Conservation (phyloP, 1,140 invertebrate genomes). For the Aphelinus atriplicis region DNA sequence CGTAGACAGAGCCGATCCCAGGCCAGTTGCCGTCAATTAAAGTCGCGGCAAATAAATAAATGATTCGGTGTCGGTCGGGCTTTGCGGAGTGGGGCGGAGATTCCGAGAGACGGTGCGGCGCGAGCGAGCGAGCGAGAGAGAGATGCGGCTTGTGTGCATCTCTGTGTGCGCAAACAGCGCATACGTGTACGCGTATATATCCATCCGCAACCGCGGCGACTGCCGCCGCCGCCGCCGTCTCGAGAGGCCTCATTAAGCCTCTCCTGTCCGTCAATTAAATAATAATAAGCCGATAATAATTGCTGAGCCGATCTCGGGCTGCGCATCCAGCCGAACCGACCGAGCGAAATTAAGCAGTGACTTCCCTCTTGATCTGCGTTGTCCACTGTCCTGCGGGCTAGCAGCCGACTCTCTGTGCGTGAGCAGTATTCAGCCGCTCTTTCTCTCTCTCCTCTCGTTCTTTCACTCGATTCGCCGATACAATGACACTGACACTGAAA, state of each 20-base stretch:
- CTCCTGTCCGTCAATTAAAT: slow-evolving; percentile 59
- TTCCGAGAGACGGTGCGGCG: too few relatives aligned
- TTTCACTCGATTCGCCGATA: slow-evolving; percentile 5
- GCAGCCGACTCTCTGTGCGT: too few relatives aligned
- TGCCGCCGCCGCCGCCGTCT: slow-evolving; percentile 50
- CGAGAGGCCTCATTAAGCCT: slow-evolving; percentile 61
- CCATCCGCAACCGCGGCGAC: background rate
- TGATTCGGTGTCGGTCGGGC: slow-evolving; percentile 43
- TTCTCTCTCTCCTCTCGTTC: slow-evolving; percentile 14
- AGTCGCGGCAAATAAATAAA: slow-evolving; percentile 57
- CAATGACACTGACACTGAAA: slow-evolving; percentile 41
- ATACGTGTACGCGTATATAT: background rate
- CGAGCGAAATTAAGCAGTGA: slow-evolving; percentile 55
- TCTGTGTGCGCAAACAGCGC: slow-evolving; percentile 29
- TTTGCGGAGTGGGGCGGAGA: too few relatives aligned
- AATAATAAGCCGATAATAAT: slow-evolving; percentile 65
- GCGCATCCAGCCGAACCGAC: slow-evolving; percentile 47
- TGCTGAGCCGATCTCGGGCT: slow-evolving; percentile 34
- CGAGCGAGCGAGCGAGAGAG: too few relatives aligned
- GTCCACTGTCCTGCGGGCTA: slow-evolving; percentile 51
- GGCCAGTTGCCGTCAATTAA: slow-evolving; percentile 58
- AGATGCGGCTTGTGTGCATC: background rate
- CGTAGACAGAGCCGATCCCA: slow-evolving; percentile 43
- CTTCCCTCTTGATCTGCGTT: slow-evolving; percentile 56
- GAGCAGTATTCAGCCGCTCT: background rate